These are phyloP conservation scores for Uria aalge DNA, from an alignment of 2,113 vertebrate species.

Conservation along the genomic window DNA sequence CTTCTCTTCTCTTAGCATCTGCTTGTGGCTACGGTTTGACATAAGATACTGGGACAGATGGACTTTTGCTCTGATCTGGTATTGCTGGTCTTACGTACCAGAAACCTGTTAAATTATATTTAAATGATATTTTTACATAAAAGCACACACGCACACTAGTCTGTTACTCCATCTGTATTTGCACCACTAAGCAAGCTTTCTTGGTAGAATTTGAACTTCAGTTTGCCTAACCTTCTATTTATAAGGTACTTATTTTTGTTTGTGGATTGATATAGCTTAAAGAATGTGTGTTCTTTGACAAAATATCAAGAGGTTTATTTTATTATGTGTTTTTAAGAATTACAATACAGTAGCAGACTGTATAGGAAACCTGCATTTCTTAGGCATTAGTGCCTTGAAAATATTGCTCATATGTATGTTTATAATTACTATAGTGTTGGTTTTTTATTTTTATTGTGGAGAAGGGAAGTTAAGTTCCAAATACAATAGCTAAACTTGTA, in stretches of 20 bases:
- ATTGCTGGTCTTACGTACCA: background rate
- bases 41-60: constrained; percentile 46
- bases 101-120: background rate
- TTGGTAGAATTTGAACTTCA: background rate
- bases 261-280: background rate
- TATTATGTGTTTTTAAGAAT: background rate
- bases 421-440: background rate
- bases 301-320: background rate
- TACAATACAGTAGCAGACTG: background rate
- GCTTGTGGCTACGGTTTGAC: background rate
- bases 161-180: background rate
- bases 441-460: background rate
- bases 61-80: background rate
- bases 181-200: background rate
- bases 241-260: background rate
- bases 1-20: background rate
- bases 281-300: background rate
- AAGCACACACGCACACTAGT: background rate
- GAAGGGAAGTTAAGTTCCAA: background rate
- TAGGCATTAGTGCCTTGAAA: background rate
- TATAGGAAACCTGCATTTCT: background rate
- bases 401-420: background rate
- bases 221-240: background rate
- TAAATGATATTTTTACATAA: background rate
- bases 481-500: background rate